Conservation (phyloP, 2,888 invertebrate species). For the Apamea crenata region DNA sequence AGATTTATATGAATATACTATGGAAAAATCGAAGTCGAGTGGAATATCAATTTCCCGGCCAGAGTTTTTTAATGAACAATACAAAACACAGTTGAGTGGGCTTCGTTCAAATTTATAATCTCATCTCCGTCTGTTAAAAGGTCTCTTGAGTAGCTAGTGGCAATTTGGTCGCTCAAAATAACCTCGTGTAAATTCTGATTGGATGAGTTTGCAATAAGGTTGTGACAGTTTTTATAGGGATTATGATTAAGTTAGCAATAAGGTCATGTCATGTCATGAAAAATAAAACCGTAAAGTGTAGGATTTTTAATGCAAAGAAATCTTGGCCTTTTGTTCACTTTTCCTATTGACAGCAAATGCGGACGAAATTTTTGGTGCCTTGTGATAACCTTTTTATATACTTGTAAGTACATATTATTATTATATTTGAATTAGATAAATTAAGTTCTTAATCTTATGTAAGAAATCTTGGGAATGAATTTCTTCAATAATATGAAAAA, state of each 20-base stretch:
- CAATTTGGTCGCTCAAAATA: slow-evolving; percentile 14
- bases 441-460: no score
- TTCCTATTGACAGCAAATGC: no score
- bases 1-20: background rate
- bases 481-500: no score
- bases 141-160: slow-evolving; percentile 10
- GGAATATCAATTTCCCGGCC: slow-evolving; percentile 32
- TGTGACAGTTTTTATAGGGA: background rate
- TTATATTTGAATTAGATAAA: no score
- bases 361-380: no score
- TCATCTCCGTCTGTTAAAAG: slow-evolving; percentile 34
- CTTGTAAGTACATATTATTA: no score
- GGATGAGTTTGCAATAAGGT: slow-evolving; percentile 3
- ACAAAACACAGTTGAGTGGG: slow-evolving; percentile 1
- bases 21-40: background rate
- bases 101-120: slow-evolving; percentile 27
- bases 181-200: background rate
- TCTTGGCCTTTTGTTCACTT: no score
- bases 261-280: background rate
- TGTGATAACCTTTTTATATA: no score
- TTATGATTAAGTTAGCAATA: background rate
- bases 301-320: background rate
- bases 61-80: slow-evolving; percentile 31
- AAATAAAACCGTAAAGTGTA: background rate
- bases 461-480: no score